Base-by-base conservation (phyloP, 2,113 vertebrate genomes). In the Callospermophilus lateralis region DNA sequence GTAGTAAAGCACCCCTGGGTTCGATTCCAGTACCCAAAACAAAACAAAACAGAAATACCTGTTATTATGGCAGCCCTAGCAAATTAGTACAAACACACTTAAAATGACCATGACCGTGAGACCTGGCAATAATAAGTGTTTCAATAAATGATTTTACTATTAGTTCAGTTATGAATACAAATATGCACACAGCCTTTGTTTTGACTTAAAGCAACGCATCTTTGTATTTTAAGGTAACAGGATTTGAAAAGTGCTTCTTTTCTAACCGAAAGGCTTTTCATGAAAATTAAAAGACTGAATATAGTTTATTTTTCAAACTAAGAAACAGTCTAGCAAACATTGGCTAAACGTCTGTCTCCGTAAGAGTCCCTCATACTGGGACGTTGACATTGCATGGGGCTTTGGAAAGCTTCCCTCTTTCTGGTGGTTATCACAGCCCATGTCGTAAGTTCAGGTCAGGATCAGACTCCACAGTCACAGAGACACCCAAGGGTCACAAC, bases 281-380 rank as follows among this genome's bases (percentile, higher is more conserved):
- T 39, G 48, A 85, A 84, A 73, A 15, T 45, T 48, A 65, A 72
- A 86, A 76, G 58, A 48, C 34, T 42, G 53, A 95, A 39, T 42
- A 72, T 39, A 65, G 74, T 73, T 95, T 68, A 72, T 17, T 74
- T 90, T 83, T 79, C 51, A 83, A 90, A 78, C 55, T n/a, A 86
- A 84, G 15, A 53, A 37, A 32, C 76, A 58, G 26, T 72, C 79
- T 85, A 73, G 61, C 20, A 45, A 63, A 61, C n/a, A 37, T 22
- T 30, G 8, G 51, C 22, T 85, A 68, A 79, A 95, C 61, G 45
- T 37, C 34, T 32, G 20, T 58, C 37, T 26, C 28, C 2, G 11
- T 37, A 48, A 34, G 0, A 13, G n/a, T 51, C 42, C 32, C 42
- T 55, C 37, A 7, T 7, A 39, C 8, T 15, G 16, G 19, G 20